phyloP scores from a whole-genome alignment of 2,888 invertebrate genomes.

The Drosophila mercatorum region DNA sequence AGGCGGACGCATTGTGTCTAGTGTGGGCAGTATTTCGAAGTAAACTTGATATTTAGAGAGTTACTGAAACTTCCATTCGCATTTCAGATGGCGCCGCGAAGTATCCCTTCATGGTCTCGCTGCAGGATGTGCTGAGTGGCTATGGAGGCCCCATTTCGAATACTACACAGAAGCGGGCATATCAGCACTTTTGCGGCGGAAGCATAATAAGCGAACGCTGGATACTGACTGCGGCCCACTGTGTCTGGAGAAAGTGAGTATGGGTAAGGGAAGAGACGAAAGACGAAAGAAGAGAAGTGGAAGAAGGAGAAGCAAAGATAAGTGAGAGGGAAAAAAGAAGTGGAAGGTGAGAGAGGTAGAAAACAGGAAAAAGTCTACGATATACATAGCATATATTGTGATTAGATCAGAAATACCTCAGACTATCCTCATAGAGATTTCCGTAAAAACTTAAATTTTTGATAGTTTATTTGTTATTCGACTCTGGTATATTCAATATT shows the following conservation, averaged over 20 bases:
- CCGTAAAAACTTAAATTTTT: too few species aligned
- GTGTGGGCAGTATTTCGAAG: conserved; percentile 60
- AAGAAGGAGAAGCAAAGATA: background rate
- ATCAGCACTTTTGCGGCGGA: conserved; percentile 84
- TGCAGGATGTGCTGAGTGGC: conserved; percentile 70
- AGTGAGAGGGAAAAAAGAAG: background rate
- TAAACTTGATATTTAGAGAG: background rate
- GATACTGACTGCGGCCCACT: conserved; percentile 83
- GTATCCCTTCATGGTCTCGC: conserved; percentile 82
- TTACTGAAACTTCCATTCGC: conserved; percentile 18
- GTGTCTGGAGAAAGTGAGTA: conserved; percentile 81
- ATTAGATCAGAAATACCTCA: too few species aligned
- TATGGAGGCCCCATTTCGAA: conserved; percentile 13
- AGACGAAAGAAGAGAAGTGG: too few species aligned
- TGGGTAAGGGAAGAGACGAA: background rate
- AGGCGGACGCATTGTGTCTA: conserved; percentile 72
- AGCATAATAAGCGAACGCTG: conserved; percentile 77
- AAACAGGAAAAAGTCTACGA: too few species aligned
- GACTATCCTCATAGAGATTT: too few species aligned
- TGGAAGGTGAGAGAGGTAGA: background rate
- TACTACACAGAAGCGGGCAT: conserved; percentile 19
- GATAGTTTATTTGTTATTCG: too few species aligned
- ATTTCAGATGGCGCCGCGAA: conserved; percentile 56
- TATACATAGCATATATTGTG: too few species aligned
- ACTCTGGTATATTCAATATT: too few species aligned